Percentiles rank a stretch among this genome's conserved stretches.
These are phyloP conservation scores for Valencia hispanica DNA, from an alignment of 2,797 vertebrate species.

Conservation along the genomic window DNA sequence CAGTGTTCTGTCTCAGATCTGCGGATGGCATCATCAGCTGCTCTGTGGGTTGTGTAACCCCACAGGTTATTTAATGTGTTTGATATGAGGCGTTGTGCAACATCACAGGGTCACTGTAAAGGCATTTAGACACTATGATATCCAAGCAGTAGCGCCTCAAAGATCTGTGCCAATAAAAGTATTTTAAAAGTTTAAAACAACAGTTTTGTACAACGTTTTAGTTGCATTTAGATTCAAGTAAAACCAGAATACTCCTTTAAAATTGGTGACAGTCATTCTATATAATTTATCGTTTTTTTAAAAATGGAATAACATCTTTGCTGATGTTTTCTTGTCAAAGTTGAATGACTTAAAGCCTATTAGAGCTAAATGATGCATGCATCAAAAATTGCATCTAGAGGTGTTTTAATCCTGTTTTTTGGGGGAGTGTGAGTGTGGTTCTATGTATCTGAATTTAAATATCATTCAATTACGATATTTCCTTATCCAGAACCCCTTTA, in stretches of 20 bases:
- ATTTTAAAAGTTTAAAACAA: not conserved
- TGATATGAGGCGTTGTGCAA: slow-evolving; percentile 2
- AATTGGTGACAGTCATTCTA: no score
- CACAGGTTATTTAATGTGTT: slow-evolving; percentile 6
- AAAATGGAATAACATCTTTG: no score
- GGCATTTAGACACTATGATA: not conserved
- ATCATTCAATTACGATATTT: not conserved
- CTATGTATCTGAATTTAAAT: not conserved
- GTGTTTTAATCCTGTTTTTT: no score
- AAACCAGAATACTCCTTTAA: not conserved
- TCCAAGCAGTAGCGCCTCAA: not conserved
- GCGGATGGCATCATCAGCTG: not conserved
- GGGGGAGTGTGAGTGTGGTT: no score
- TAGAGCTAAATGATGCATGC: not conserved
- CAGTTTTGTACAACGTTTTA: not conserved
- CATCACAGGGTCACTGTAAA: not conserved
- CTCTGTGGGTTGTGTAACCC: slow-evolving; percentile 17
- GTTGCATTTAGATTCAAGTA: not conserved
- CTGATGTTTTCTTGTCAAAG: no score
- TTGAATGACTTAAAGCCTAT: not conserved
- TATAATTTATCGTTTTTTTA: no score
- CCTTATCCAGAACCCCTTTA: no score
- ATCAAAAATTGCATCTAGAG: not conserved
- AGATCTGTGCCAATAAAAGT: not conserved
- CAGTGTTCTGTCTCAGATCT: slow-evolving; percentile 14